Evolutionary conservation across 2,797 vertebrate species (phyloP), one percentile per base, ranked within the genome.

Genomic region (Vespertilio murinus): DNA sequence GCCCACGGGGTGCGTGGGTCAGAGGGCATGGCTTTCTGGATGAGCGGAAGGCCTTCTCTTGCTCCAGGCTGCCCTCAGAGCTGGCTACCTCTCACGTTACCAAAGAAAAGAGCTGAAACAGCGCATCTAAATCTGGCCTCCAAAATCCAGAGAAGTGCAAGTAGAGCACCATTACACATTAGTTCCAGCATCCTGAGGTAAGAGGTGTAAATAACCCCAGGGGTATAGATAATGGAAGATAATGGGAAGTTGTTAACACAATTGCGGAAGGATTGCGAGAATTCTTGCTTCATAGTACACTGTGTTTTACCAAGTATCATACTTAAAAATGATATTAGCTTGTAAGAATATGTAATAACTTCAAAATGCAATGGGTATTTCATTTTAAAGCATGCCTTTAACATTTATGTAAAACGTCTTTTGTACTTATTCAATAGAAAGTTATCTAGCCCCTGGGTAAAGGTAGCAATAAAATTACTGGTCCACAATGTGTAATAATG

Each of bases 81-180:
- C 54, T 33, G 54, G 64, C n/a, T 45, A 8, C n/a, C 67, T 65
- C 64, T 96, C 92, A 54, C 35, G 35, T 78, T 65, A 38, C 88
- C 38, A 20, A 82, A 61, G 86, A 84, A 85, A 90, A 38, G 78
- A 82, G 59, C 85, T 93, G 88, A 93, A 87, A 22, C 20, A 92
- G 85, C 88, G 69, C 47, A 40, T 96, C 82, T 96, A 96, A 93
- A 71, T 84, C 42, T 25, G 70, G 45, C 35, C 59, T 96, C 74
- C 22, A 49, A 52, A 88, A 78, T 56, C 52, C 81, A 91, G 8
- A 77, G 67, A 77, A 83, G 20, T 22, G 9, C 8, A 40, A 69
- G 74, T 0, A 28, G 30, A 7, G 14, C n/a, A 25, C 9, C 2
- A 12, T 67, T n/a, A 6, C 20, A 20, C 9, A 11, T 3, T 35